Evolutionary conservation across 2,113 vertebrate genomes (phyloP), one percentile per base, ranked within the genome.

Genomic region (Syngnathus scovelli): DNA sequence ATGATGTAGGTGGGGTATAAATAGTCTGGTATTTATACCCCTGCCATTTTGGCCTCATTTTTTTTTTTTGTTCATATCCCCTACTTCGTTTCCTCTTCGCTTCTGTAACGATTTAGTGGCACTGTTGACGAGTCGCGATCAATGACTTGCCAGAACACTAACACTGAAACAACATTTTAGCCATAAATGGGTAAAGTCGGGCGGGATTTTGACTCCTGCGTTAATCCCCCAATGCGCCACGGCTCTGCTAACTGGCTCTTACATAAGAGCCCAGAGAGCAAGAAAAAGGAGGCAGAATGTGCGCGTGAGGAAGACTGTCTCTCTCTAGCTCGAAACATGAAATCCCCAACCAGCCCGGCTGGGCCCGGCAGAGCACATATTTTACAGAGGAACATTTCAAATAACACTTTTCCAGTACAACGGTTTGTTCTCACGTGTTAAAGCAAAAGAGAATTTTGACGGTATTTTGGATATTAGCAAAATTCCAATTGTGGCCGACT

Each of bases 11-110:
- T 74, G 88, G 74, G 68, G 87, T 91, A 91, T 88, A 89, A 92
- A 92, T 92, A 92, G 89, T 66, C 75, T 58, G 84, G 83, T 91
- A 92, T 90, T 92, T 91, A 90, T 92, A 91, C 83, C 85, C 80
- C 88, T 90, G 89, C 88, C 89, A 89, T 89, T 89, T 90, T 90
- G 89, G 84, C 90, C 91, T 91, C 83, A 85, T 90, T 92, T 91
- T 38, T n/a, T 38, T n/a, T 23, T 78, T 51, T 38, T 23, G 41
- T 82, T 63, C 73, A 84, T 81, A 79, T 87, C 86, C 87, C 87
- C 55, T 72, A 83, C 19, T 58, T 36, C 65, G 76, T 83, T 87
- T 88, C 81, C 77, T 83, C 77, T 77, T 83, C n/a, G 19, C 78
- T 77, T 83, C 69, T 65, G 51, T 48, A 70, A 81, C 76, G 86